Conservation (phyloP, 2,888 invertebrate genomes). For the Diploptera punctata region DNA sequence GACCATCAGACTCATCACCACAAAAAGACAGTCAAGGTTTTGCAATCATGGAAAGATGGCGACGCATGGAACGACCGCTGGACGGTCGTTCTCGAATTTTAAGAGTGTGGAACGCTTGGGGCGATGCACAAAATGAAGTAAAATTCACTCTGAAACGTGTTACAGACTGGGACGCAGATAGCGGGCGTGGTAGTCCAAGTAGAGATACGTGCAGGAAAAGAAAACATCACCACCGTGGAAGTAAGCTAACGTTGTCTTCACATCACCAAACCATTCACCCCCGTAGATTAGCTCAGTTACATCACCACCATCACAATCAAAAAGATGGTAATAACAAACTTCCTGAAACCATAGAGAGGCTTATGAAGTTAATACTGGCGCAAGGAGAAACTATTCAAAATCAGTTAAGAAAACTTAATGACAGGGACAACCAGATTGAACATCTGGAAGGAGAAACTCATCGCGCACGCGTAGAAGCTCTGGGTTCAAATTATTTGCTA, state of each 20-base stretch:
- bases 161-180: constrained; percentile 50
- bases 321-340: constrained; percentile 23
- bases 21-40: constrained; percentile 55
- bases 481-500: constrained; percentile 80
- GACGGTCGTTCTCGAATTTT: constrained; percentile 75
- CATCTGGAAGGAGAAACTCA: constrained; percentile 80
- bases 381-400: constrained; percentile 66
- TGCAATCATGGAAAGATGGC: constrained; percentile 79
- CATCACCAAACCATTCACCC: constrained; percentile 47
- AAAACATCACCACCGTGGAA: constrained; percentile 35
- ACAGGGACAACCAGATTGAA: constrained; percentile 80
- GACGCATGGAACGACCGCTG: constrained; percentile 76
- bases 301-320: constrained; percentile 9
- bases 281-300: constrained; percentile 52
- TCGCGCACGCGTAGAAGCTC: constrained; percentile 72
- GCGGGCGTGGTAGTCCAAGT: constrained; percentile 49
- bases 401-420: constrained; percentile 57
- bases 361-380: constrained; percentile 63
- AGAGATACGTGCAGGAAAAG: constrained; percentile 36
- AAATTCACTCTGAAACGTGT: constrained; percentile 56
- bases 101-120: constrained; percentile 84
- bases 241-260: constrained; percentile 41
- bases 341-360: constrained; percentile 55
- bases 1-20: constrained; percentile 17
- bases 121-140: constrained; percentile 68